Conservation (phyloP, 2,113 vertebrate species). For the Bothrops jararaca region DNA sequence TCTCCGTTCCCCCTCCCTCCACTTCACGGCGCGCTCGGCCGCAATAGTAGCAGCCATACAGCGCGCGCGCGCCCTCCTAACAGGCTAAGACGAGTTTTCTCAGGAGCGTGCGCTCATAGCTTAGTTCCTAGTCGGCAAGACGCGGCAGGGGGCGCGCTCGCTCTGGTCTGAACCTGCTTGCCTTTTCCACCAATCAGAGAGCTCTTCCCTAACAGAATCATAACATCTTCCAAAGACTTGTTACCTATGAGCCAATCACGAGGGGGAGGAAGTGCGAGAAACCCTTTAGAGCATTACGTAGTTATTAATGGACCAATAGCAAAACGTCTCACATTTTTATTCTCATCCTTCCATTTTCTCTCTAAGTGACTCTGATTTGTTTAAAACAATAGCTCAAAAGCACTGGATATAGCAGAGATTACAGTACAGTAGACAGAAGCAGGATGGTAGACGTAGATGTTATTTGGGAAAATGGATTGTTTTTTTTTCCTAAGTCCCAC, state of each 20-base stretch:
- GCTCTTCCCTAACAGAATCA: neutral
- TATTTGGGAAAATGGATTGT: neutral
- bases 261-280: neutral
- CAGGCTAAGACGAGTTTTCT: constrained; percentile 18
- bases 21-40: constrained; percentile 13
- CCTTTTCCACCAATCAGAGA: neutral
- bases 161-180: neutral
- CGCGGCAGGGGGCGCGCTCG: constrained; percentile 1
- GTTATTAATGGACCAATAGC: neutral
- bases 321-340: neutral
- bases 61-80: constrained; percentile 9
- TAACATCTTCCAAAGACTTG: neutral
- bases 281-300: neutral
- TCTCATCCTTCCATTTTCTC: neutral
- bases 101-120: neutral
- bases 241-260: neutral
- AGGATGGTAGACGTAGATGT: neutral
- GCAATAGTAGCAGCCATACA: neutral
- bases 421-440: neutral
- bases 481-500: neutral
- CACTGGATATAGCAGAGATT: neutral
- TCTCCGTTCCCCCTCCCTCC: constrained; percentile 55
- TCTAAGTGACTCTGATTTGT: neutral
- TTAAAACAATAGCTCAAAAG: neutral
- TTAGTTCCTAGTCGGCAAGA: neutral